phyloP scores from a whole-genome alignment of 2,113 vertebrate species.

The Budorcas taxicolor region DNA sequence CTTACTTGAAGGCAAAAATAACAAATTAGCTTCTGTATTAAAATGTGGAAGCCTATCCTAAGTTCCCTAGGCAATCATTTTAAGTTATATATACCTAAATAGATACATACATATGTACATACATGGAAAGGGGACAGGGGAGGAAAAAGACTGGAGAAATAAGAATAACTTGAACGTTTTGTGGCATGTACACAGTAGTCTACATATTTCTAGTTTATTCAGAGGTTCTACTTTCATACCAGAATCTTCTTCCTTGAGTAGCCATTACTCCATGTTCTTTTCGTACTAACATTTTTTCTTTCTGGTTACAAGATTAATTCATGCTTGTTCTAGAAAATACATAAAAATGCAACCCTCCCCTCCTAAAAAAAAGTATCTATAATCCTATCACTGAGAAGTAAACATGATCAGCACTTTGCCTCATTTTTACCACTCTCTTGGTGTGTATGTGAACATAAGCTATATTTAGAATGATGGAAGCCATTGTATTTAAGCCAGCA shows the following conservation, averaged over 20 bases:
- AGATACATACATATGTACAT: background rate
- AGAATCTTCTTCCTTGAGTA: background rate
- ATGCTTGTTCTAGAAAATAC: background rate
- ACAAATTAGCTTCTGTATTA: background rate
- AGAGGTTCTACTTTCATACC: background rate
- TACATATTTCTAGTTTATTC: background rate
- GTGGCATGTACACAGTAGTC: background rate
- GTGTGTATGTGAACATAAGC: background rate
- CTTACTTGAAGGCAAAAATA: background rate
- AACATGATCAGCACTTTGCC: background rate
- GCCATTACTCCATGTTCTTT: background rate
- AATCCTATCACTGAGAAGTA: background rate
- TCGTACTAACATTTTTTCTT: background rate
- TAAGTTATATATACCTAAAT: background rate
- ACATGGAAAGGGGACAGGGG: background rate
- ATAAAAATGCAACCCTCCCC: background rate
- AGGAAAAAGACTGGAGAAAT: background rate
- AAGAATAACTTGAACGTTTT: slow-evolving; percentile 17
- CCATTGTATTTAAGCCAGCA: background rate
- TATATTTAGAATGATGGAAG: background rate
- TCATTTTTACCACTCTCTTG: background rate
- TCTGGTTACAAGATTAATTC: background rate
- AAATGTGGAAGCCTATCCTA: background rate
- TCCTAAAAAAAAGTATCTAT: background rate
- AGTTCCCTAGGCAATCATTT: background rate